phyloP scores from a whole-genome alignment of 2,113 vertebrate species.

The Rhagologus leucostigma region DNA sequence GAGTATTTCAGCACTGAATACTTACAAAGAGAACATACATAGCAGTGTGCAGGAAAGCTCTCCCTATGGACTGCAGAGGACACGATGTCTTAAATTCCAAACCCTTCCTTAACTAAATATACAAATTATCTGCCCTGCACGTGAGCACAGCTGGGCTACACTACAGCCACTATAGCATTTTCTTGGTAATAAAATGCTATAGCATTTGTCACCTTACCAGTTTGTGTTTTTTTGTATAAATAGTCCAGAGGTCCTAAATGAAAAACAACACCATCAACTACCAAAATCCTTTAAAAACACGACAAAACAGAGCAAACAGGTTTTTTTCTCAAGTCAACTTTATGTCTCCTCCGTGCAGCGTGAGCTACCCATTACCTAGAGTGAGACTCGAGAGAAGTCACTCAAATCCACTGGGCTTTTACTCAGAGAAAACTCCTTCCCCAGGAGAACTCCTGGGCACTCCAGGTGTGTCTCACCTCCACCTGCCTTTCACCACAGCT shows the following conservation, averaged over 20 bases:
- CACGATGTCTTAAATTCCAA: not conserved
- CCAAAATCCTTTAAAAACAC: not conserved
- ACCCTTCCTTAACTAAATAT: not conserved
- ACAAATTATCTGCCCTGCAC: not conserved
- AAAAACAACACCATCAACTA: constrained; percentile 48
- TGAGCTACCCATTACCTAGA: not conserved
- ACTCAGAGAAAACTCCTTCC: not conserved
- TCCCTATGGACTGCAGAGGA: not conserved
- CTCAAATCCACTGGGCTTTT: not conserved
- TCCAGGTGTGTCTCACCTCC: not conserved
- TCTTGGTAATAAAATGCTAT: constrained; percentile 1
- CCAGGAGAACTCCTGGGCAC: not conserved
- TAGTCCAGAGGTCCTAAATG: constrained; percentile 79
- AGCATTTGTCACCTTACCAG: constrained; percentile 73
- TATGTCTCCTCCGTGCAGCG: rapidly evolving
- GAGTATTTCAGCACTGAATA: not conserved
- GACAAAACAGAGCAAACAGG: not conserved
- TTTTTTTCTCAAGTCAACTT: not conserved
- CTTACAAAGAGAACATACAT: not conserved
- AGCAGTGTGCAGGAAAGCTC: not conserved
- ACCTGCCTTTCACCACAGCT: not conserved
- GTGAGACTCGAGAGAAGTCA: rapidly evolving
- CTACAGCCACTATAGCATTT: constrained; percentile 40
- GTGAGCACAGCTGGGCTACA: not conserved
- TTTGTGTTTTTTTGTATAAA: constrained; percentile 75